Conservation (phyloP, 1,140 invertebrate genomes). For the Pygmarrhopalites habei region DNA sequence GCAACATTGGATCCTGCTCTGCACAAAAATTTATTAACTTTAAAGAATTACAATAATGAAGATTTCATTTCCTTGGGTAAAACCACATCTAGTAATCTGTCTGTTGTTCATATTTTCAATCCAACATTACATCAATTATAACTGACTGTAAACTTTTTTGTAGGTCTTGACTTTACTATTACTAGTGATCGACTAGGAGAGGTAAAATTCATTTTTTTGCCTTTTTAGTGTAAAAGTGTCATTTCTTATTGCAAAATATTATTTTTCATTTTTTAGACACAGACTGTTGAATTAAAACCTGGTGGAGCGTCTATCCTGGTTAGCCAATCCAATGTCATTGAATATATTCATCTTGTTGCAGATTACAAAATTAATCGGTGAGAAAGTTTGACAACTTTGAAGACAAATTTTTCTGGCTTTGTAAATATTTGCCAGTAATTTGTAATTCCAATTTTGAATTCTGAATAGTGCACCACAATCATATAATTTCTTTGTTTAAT, state of each 20-base stretch:
- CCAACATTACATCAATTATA: too few relatives aligned
- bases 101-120: too few relatives aligned
- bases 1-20: conserved; percentile 86
- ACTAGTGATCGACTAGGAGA: conserved; percentile 84
- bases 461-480: neutral
- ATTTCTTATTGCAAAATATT: too few relatives aligned
- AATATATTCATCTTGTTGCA: conserved; percentile 93
- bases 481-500: too few relatives aligned
- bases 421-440: too few relatives aligned
- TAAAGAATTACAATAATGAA: conserved; percentile 67
- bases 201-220: too few relatives aligned
- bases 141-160: too few relatives aligned
- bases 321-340: conserved; percentile 82
- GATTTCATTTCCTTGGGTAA: conserved; percentile 67
- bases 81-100: too few relatives aligned
- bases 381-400: too few relatives aligned
- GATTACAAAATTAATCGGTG: conserved; percentile 93
- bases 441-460: conserved; percentile 15
- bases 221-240: too few relatives aligned
- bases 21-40: conserved; percentile 80
- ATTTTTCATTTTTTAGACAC: too few relatives aligned
- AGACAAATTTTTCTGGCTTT: too few relatives aligned
- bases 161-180: conserved; percentile 82
- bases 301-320: conserved; percentile 82
- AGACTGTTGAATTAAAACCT: conserved; percentile 82